Conservation (phyloP, 2,888 invertebrate genomes). For the Dynastes maya region DNA sequence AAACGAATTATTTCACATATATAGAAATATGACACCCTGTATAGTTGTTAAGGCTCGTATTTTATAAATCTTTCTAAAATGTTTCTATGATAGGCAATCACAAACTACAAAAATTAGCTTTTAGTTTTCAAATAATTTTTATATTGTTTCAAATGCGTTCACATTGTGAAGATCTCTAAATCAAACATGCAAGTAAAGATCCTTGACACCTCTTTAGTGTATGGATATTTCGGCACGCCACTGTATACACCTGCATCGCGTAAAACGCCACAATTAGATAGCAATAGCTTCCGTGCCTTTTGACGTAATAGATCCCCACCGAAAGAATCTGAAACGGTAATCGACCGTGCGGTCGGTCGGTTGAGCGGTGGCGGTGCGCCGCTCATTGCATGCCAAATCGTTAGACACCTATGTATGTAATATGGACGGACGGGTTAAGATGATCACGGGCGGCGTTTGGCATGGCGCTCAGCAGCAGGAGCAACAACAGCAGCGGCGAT, state of each 20-base stretch:
- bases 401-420: background rate
- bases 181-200: no score
- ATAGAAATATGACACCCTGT: no score
- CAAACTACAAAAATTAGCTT: no score
- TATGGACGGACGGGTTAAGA: background rate
- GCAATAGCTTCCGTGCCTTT: background rate
- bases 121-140: no score
- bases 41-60: no score
- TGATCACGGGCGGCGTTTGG: background rate
- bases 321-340: conserved; percentile 8
- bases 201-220: no score
- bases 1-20: no score
- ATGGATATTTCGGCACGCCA: background rate
- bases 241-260: background rate
- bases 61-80: no score
- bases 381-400: background rate
- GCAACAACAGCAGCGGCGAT: background rate
- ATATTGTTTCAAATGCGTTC: no score
- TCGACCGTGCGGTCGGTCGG: conserved; percentile 4
- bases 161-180: no score
- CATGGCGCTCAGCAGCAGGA: background rate
- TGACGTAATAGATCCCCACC: conserved; percentile 3
- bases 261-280: background rate
- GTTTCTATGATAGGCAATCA: no score
- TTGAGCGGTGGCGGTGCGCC: background rate